phyloP scores from a whole-genome alignment of 1,140 invertebrate species.

The Contarinia nasturtii region DNA sequence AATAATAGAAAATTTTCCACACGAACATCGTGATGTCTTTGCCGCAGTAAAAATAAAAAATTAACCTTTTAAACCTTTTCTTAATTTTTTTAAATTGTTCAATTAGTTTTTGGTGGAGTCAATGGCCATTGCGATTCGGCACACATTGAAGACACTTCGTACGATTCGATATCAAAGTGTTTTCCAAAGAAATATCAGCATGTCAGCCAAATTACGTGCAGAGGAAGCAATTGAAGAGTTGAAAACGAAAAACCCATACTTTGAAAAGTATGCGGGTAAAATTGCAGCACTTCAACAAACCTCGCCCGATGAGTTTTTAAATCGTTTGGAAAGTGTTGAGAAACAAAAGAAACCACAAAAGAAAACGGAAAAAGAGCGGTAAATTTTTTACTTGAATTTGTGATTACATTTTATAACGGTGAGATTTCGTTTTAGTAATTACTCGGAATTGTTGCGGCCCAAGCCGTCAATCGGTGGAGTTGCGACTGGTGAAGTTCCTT shows the following conservation, averaged over 20 bases:
- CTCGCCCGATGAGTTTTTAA: slow-evolving; percentile 53
- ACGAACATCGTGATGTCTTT: no score
- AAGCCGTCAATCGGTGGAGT: slow-evolving; percentile 23
- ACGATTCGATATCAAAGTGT: neutral
- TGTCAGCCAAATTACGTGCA: slow-evolving; percentile 15
- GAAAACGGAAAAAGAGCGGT: slow-evolving; percentile 4
- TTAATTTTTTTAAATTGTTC: no score
- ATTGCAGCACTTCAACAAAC: slow-evolving; percentile 53
- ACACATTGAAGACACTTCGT: neutral
- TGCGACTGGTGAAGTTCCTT: slow-evolving; percentile 17
- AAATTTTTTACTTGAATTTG: no score
- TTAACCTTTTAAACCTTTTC: no score
- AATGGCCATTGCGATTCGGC: neutral
- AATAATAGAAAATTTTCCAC: no score
- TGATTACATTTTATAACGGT: no score
- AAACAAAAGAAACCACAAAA: slow-evolving; percentile 21
- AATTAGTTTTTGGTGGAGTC: no score
- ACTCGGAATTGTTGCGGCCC: slow-evolving; percentile 28
- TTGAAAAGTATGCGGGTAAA: slow-evolving; percentile 60
- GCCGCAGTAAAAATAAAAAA: no score
- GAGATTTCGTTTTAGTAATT: slow-evolving; percentile 11
- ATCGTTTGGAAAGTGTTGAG: slow-evolving; percentile 37
- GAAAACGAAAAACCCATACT: slow-evolving; percentile 51
- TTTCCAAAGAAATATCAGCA: slow-evolving; percentile 7
- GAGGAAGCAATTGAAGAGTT: slow-evolving; percentile 18